These are phyloP conservation scores for Gymnothorax reevesii DNA, from an alignment of 2,797 vertebrate genomes.

Conservation along the genomic window DNA sequence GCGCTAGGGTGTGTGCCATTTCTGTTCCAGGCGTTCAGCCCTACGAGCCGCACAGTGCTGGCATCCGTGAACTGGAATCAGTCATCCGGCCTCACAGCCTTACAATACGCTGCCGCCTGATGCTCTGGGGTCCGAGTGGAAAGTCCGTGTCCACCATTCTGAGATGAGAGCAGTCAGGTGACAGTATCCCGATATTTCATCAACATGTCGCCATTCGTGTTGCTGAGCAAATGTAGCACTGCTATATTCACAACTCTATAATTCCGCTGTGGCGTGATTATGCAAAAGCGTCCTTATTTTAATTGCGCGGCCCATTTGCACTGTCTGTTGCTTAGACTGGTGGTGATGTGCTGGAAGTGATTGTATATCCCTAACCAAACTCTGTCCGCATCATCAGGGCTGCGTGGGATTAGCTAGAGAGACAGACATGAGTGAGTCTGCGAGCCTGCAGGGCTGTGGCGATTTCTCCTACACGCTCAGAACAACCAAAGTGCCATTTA, in stretches of 20 bases:
- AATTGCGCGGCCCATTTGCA: not conserved
- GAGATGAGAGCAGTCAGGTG: slow-evolving; percentile 48
- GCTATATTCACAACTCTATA: not conserved
- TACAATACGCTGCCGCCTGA: slow-evolving; percentile 76
- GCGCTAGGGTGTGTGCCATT: not conserved
- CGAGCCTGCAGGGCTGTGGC: too few relatives aligned
- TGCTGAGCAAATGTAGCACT: not conserved
- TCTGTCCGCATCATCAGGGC: too few relatives aligned
- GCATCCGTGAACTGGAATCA: not conserved
- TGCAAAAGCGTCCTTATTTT: not conserved
- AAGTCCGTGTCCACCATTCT: slow-evolving; percentile 47
- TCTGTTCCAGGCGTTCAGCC: not conserved
- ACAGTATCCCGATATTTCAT: not conserved
- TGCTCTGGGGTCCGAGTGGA: slow-evolving; percentile 50
- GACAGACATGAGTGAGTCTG: too few relatives aligned
- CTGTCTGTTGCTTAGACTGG: not conserved
- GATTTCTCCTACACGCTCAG: too few relatives aligned
- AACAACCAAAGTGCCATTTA: too few relatives aligned
- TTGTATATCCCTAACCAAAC: too few relatives aligned
- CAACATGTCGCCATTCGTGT: not conserved
- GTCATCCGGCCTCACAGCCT: slow-evolving; percentile 32
- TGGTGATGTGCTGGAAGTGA: not conserved
- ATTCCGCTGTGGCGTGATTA: too few relatives aligned
- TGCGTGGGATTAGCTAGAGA: too few relatives aligned
- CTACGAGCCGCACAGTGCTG: not conserved